Conservation (phyloP, 2,888 invertebrate genomes). For the Idaea straminata region DNA sequence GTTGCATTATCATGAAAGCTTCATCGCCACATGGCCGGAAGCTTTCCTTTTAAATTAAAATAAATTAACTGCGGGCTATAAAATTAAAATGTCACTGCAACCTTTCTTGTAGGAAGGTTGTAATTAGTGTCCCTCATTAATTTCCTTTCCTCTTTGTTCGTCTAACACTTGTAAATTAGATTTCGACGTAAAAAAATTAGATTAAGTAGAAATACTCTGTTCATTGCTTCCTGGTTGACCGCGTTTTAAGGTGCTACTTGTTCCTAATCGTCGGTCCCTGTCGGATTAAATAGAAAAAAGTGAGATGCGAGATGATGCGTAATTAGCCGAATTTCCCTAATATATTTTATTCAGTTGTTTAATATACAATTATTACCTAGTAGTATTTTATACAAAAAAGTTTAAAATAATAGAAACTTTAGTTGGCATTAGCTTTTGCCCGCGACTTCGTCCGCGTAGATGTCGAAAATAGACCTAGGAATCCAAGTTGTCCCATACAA, state of each 20-base stretch:
- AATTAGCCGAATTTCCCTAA: too few species aligned
- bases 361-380: too few species aligned
- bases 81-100: constrained; percentile 1
- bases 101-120: neutral
- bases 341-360: too few species aligned
- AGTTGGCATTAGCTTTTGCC: too few species aligned
- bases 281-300: too few species aligned
- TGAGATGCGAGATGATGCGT: too few species aligned
- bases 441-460: too few species aligned
- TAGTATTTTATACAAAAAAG: too few species aligned
- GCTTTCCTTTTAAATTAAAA: constrained; percentile 1
- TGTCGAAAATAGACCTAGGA: too few species aligned
- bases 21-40: neutral
- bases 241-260: neutral
- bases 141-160: neutral
- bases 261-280: too few species aligned
- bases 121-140: constrained; percentile 1
- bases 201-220: neutral
- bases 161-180: neutral
- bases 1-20: neutral
- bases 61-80: constrained; percentile 1
- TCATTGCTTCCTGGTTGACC: neutral
- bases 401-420: too few species aligned
- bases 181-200: neutral
- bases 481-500: too few species aligned